Base-by-base conservation (phyloP, 2,113 vertebrate species). In the Alces alces region DNA sequence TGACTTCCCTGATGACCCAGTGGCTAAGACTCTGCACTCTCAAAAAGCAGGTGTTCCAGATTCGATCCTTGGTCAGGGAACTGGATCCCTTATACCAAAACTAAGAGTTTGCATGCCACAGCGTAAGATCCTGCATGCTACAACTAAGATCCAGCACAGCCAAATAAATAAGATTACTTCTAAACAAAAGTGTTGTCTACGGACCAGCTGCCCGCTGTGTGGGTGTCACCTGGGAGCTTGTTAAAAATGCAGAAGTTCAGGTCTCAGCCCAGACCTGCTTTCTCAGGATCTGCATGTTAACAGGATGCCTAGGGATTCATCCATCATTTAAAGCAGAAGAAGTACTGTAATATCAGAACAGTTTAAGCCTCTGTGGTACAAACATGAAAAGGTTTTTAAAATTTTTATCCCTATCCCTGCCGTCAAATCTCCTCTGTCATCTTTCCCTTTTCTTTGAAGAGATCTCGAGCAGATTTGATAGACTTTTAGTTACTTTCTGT, bases 271-370 rank as follows among this genome's bases (percentile, higher is more conserved):
- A 80, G 79, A 73, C n/a, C 79, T 87, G 52, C 55, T 92, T 5
- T 57, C n/a, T 87, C 58, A 60, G 91, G 95, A 78, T 54, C 21
- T 90, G n/a, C 57, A 36, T 93, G 91, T 96, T 89, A 92, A 89
- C 70, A 82, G 70, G 93, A 82, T 47, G 50, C n/a, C 30, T 36
- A 55, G 60, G 83, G 27, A 85, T 82, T 94, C 93, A 39, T 28
- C n/a, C 33, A n/a, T 52, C 43, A 64, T 92, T 91, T 92, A 80
- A 92, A 92, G 60, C 45, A 78, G 25, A 66, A 87, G 70, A 43
- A 91, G 11, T 58, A 1, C 17, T 92, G 1, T 83, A 73, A 45
- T 94, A 52, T 66, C 70, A 64, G n/a, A 66, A 52, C 15, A 58
- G 17, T 80, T 19, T 84, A 90, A 96, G 43, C 36, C 30, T 57